These are phyloP conservation scores for Mimumesa dahlbomi DNA, from an alignment of 2,888 invertebrate species.

Conservation along the genomic window DNA sequence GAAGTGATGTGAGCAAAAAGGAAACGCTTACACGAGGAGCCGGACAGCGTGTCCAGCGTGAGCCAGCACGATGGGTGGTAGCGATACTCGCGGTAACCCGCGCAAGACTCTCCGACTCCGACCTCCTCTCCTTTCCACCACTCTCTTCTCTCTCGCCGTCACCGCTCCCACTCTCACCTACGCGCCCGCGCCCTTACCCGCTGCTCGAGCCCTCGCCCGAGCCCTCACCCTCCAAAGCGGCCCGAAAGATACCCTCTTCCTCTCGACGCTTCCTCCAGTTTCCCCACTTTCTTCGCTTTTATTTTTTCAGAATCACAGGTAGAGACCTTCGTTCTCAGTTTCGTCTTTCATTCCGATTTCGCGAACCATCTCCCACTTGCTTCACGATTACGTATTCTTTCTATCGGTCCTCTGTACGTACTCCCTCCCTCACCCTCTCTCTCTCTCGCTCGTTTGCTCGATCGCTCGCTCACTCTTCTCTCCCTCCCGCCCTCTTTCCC, in stretches of 20 bases:
- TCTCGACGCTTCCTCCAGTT: slow-evolving; percentile 16
- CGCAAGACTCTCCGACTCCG: slow-evolving; percentile 23
- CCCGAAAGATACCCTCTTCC: slow-evolving; percentile 27
- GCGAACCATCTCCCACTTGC: background rate
- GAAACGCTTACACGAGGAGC: slow-evolving; percentile 6
- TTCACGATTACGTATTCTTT: slow-evolving; percentile 14
- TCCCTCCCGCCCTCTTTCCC: no score
- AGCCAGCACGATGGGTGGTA: slow-evolving; percentile 38
- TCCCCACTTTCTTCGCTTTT: background rate
- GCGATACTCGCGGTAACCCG: slow-evolving; percentile 31
- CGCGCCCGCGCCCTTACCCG: slow-evolving; percentile 35
- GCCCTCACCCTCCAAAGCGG: no score
- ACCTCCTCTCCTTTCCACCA: slow-evolving; percentile 15
- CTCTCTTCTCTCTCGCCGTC: slow-evolving; percentile 13
- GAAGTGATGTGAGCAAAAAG: background rate
- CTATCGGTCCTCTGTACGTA: background rate
- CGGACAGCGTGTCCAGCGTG: slow-evolving; percentile 26
- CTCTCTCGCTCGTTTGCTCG: no score
- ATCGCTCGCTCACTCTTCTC: no score
- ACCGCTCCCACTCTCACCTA: slow-evolving; percentile 19
- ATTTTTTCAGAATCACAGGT: background rate
- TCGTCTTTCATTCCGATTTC: no score
- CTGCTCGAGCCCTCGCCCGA: slow-evolving; percentile 38
- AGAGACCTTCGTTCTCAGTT: no score
- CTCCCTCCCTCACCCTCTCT: background rate